A percentile compares a stretch with the other conserved stretches of the same genome.
Evolutionary conservation across 2,888 invertebrate species (phyloP).

Genomic region (Gisinianus flammeolus): DNA sequence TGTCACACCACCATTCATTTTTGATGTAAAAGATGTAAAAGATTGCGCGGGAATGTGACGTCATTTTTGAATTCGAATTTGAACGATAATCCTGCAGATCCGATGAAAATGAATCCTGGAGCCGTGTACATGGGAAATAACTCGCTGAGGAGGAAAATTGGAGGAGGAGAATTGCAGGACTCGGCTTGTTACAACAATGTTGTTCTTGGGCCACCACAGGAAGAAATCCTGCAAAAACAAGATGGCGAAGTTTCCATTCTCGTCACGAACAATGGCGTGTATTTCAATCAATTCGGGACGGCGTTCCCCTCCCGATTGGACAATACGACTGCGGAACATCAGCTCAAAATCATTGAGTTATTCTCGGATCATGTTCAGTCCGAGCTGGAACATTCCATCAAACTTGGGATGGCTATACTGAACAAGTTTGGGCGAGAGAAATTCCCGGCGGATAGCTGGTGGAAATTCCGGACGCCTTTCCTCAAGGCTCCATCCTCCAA

Average conservation of each 20-base stretch:
- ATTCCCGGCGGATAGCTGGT: neutral
- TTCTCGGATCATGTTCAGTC: neutral
- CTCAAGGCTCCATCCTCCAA: neutral
- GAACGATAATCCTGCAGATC: too few species aligned
- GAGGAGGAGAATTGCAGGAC: too few species aligned
- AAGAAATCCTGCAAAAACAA: too few species aligned
- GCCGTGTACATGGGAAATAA: too few species aligned
- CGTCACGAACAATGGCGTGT: conserved; percentile 26
- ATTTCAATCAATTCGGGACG: conserved; percentile 29
- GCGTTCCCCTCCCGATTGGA: conserved; percentile 28
- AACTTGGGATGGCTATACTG: neutral
- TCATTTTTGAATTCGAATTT: too few species aligned
- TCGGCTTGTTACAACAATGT: too few species aligned
- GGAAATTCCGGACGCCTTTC: neutral
- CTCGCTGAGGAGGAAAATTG: too few species aligned
- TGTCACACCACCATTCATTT: too few species aligned
- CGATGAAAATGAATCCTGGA: neutral
- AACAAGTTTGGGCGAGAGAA: conserved; percentile 15
- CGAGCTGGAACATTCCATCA: conserved; percentile 5
- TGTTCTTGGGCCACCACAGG: too few species aligned
- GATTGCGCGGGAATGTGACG: too few species aligned
- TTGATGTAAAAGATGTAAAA: too few species aligned
- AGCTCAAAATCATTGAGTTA: conserved; percentile 17
- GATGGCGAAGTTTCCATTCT: conserved; percentile 27
- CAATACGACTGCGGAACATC: neutral